phyloP scores from a whole-genome alignment of 2,797 vertebrate genomes.

The Coilia nasus region DNA sequence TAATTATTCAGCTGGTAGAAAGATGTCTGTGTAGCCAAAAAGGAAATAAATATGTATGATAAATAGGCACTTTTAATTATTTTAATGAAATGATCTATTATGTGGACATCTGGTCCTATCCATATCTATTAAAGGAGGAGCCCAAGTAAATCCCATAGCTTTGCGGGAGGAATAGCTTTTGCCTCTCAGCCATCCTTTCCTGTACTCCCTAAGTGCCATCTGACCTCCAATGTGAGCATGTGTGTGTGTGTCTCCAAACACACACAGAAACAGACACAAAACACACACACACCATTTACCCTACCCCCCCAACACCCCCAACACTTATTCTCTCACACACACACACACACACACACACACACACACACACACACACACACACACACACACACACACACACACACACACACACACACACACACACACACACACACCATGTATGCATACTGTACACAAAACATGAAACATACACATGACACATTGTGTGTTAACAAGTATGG shows the following conservation, averaged over 20 bases:
- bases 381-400: neutral
- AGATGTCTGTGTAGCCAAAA: neutral
- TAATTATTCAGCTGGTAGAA: neutral
- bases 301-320: neutral
- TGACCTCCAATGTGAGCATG: neutral
- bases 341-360: neutral
- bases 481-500: no score
- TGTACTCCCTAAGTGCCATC: neutral
- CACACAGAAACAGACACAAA: neutral
- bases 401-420: constrained; percentile 1
- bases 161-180: neutral
- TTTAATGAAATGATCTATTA: constrained; percentile 15
- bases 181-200: neutral
- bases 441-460: neutral
- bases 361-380: constrained; percentile 1
- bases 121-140: constrained; percentile 13
- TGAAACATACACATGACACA: no score
- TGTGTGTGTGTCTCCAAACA: neutral
- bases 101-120: constrained; percentile 6
- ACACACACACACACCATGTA: neutral
- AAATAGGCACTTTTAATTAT: constrained; percentile 21
- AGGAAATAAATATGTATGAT: constrained; percentile 7
- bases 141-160: neutral
- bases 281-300: neutral
- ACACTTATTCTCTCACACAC: neutral